Percentiles rank a stretch among this genome's conserved stretches.
Conservation (phyloP, 2,888 invertebrate species). For the Drosophila monieri region DNA sequence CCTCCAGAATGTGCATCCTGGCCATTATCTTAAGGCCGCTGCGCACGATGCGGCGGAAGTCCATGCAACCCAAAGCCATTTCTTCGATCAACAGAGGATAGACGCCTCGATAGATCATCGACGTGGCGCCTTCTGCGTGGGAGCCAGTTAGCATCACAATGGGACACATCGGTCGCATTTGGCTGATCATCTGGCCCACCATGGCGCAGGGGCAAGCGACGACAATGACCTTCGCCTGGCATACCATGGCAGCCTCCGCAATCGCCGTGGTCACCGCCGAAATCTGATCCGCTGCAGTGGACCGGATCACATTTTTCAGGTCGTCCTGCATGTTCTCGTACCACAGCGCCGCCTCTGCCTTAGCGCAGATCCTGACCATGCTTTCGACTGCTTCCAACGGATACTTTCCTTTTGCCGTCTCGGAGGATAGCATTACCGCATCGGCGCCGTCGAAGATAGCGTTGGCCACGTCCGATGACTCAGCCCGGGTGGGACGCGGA, state of each 20-base stretch:
- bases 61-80: conserved; percentile 35
- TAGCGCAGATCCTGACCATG: conserved; percentile 97
- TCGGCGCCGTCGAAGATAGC: conserved; percentile 98
- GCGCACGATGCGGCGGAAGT: conserved; percentile 42
- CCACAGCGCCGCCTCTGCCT: conserved; percentile 98
- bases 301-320: conserved; percentile 84
- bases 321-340: conserved; percentile 95
- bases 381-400: conserved; percentile 94
- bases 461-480: conserved; percentile 98
- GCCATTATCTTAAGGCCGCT: conserved; percentile 39
- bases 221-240: conserved; percentile 93
- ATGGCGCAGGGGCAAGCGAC: conserved; percentile 86
- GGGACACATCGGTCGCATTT: conserved; percentile 96
- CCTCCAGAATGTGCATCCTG: conserved; percentile 46
- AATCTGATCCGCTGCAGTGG: conserved; percentile 90
- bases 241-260: conserved; percentile 95
- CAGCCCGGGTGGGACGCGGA: conserved; percentile 97
- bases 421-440: conserved; percentile 99
- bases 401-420: conserved; percentile 98
- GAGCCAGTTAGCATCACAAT: conserved; percentile 95
- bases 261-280: conserved; percentile 96
- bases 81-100: conserved; percentile 50
- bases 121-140: conserved; percentile 92
- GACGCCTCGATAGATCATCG: conserved; percentile 51
- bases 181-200: conserved; percentile 92